Base-by-base conservation (phyloP, 2,113 vertebrate species). In the Lagopus leucura region DNA sequence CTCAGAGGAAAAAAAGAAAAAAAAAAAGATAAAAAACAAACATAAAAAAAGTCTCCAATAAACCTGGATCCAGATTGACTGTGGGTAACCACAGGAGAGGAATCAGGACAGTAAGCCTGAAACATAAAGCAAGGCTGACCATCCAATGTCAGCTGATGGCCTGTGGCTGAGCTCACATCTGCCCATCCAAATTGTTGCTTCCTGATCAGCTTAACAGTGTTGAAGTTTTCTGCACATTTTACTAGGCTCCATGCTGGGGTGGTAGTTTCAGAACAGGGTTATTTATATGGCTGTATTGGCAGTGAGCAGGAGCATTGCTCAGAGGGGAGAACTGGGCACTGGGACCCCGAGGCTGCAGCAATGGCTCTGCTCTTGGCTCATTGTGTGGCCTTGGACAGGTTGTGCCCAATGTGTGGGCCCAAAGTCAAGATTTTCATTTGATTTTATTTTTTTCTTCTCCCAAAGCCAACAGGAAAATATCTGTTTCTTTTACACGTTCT, bases 401-500 rank as follows among this genome's bases (percentile, higher is more conserved):
- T 73, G 34, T 74, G 27, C 80, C 90, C 73, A 43, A 11, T 0
- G 3, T 0, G 3, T 57, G 27, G 73, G 82, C 40, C 69, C 58
- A 45, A 43, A 75, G 50, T 58, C 61, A 74, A 74, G 32, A 34
- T 61, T 70, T 78, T 27, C 25, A 40, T 89, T 74, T 43, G 54
- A 64, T 21, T 86, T 76, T 24, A 4, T 48, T 38, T 64, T 57
- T 60, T 66, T 34, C 54, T 38, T 65, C 48, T 65, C 61, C 13
- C 30, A 58, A 91, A 88, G 60, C 71, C 80, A 82, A 81, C 72
- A 86, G 84, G 84, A 86, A 91, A 86, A 82, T 86, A 74, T 82
- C 55, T 91, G 43, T 95, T 95, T 95, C 84, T 91, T 74, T 82
- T 60, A 91, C 57, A 78, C 0, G 6, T 65, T 86, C 71, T 86